These are phyloP conservation scores for Protomyctophum bolini DNA, from an alignment of 2,113 vertebrate genomes.

Conservation along the genomic window DNA sequence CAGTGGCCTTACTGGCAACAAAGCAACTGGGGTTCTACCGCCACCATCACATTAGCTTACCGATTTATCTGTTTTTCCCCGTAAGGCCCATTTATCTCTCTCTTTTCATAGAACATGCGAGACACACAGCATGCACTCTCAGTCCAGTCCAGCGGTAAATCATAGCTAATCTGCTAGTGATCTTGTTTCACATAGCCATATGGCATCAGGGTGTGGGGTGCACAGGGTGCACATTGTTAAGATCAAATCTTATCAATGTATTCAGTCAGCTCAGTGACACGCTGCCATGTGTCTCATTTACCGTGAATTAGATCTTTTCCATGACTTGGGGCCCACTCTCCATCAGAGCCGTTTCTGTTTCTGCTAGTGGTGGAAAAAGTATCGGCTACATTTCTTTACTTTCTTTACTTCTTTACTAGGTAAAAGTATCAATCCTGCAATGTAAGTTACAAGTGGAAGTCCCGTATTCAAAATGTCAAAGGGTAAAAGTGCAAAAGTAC, in stretches of 20 bases:
- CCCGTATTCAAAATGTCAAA: too few species aligned
- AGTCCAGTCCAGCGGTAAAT: neutral
- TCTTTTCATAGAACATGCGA: neutral
- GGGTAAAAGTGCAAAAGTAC: too few species aligned
- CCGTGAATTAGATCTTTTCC: conserved; percentile 4
- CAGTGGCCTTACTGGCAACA: neutral
- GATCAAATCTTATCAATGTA: conserved; percentile 1
- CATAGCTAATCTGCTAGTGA: neutral
- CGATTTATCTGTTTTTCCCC: neutral
- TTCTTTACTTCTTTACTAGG: too few species aligned
- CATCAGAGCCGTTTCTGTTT: neutral
- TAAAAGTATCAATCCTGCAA: too few species aligned
- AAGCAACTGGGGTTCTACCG: conserved; percentile 9
- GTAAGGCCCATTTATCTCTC: neutral
- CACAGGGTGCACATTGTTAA: neutral
- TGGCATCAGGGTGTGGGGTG: neutral
- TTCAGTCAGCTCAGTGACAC: conserved; percentile 9
- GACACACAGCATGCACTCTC: neutral
- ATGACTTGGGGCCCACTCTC: neutral
- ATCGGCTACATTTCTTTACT: neutral
- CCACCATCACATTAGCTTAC: neutral
- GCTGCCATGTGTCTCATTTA: conserved; percentile 7
- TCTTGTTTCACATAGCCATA: conserved; percentile 15
- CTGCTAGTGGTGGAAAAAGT: too few species aligned
- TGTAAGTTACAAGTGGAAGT: too few species aligned